Conservation (phyloP, 2,888 invertebrate genomes). For the Blera fallax region DNA sequence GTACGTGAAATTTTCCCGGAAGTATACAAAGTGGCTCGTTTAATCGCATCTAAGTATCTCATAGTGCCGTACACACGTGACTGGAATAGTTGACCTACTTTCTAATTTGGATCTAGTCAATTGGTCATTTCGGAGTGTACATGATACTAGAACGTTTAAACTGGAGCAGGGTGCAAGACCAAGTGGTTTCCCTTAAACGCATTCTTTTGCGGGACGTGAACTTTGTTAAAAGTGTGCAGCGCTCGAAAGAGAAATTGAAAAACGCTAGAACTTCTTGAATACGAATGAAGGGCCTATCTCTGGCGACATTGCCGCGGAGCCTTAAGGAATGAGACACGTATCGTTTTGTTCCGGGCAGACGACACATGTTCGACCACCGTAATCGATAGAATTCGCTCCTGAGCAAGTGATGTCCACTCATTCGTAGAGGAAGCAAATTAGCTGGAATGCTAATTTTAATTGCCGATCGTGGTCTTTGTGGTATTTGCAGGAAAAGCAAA, state of each 20-base stretch:
- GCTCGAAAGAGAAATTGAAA: conserved; percentile 57
- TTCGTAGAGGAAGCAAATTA: conserved; percentile 49
- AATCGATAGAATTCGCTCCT: conserved; percentile 5
- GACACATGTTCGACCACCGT: conserved; percentile 48
- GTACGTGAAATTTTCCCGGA: conserved; percentile 21
- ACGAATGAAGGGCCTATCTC: conserved; percentile 49
- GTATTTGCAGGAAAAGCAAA: conserved; percentile 44
- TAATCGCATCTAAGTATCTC: conserved; percentile 36
- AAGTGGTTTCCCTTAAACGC: conserved; percentile 38
- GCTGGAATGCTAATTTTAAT: conserved; percentile 58
- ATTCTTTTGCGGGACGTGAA: conserved; percentile 59
- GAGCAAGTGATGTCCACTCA: not conserved
- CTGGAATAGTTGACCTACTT: conserved; percentile 60
- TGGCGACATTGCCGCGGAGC: not conserved
- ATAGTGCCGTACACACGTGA: conserved; percentile 33
- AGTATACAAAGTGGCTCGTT: not conserved
- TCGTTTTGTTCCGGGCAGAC: conserved; percentile 54
- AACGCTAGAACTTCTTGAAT: conserved; percentile 19
- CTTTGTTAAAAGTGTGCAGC: conserved; percentile 36
- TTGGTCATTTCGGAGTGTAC: conserved; percentile 24
- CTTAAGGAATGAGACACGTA: conserved; percentile 29
- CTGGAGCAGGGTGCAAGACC: conserved; percentile 54
- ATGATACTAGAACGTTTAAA: not conserved
- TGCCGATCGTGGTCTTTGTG: conserved; percentile 29
- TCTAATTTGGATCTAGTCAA: conserved; percentile 49